phyloP scores from a whole-genome alignment of 1,140 invertebrate genomes.

The Scaptomyza montana region DNA sequence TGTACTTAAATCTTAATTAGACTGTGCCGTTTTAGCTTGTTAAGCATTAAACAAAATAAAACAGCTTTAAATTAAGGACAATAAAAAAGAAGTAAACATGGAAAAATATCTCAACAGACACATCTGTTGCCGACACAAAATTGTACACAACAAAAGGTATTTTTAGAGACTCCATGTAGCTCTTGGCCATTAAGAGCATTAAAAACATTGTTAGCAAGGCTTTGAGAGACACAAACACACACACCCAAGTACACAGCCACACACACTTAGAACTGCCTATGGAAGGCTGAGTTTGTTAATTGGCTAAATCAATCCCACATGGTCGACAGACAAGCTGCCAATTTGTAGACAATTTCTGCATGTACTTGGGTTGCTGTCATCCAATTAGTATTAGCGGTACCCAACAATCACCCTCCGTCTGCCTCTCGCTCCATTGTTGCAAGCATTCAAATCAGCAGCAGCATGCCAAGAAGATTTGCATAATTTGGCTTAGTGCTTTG shows the following conservation, averaged over 20 bases:
- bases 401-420: no score
- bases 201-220: constrained; percentile 18
- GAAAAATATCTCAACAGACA: constrained; percentile 1
- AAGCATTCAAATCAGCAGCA: not conserved
- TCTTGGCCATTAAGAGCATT: constrained; percentile 30
- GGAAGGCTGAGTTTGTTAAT: constrained; percentile 50
- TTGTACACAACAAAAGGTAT: not conserved
- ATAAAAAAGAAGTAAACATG: constrained; percentile 34
- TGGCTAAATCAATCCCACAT: constrained; percentile 76
- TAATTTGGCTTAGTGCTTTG: constrained; percentile 39
- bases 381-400: no score
- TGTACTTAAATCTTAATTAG: constrained; percentile 21
- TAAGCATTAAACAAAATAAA: constrained; percentile 30
- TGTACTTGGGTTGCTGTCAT: not conserved
- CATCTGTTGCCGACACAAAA: constrained; percentile 11
- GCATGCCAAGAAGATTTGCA: constrained; percentile 47
- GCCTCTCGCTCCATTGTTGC: no score
- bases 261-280: not conserved
- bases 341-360: constrained; percentile 52
- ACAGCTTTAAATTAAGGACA: constrained; percentile 57
- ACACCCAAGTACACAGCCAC: not conserved
- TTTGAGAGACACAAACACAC: not conserved
- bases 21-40: not conserved
- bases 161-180: not conserved
- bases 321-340: constrained; percentile 64